Conservation (phyloP, 2,888 invertebrate genomes). For the Phytoseiulus persimilis region DNA sequence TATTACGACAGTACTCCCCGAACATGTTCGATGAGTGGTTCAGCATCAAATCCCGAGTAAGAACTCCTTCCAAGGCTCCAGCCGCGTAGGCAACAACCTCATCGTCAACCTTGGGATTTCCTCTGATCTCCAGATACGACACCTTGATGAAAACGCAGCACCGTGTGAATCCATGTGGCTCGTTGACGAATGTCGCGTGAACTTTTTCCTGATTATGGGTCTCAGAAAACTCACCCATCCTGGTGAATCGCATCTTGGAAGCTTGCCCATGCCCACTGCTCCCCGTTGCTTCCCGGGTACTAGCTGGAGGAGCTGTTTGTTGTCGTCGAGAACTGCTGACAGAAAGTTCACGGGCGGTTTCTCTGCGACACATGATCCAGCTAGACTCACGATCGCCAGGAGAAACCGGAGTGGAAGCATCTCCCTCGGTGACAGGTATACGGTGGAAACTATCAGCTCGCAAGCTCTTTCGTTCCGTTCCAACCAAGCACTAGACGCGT, state of each 20-base stretch:
- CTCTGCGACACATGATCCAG: not conserved
- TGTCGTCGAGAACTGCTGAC: not conserved
- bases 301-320: not conserved
- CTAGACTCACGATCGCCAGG: not conserved
- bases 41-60: not conserved
- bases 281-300: not conserved
- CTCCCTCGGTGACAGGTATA: too few species aligned
- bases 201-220: not conserved
- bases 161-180: too few species aligned
- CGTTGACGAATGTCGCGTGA: too few species aligned
- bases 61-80: not conserved
- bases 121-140: slow-evolving; percentile 19
- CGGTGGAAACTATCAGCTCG: too few species aligned
- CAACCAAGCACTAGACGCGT: too few species aligned
- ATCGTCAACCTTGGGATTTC: not conserved
- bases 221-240: not conserved
- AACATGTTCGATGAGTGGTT: not conserved
- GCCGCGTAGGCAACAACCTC: slow-evolving; percentile 7
- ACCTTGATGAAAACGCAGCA: not conserved
- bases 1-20: slow-evolving; percentile 9
- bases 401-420: too few species aligned
- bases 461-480: too few species aligned
- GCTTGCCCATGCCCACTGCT: slow-evolving; percentile 12
- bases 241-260: not conserved
- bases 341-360: not conserved